Evolutionary conservation across 1,140 invertebrate species (phyloP), one percentile per base, ranked within the genome.

Genomic region (Dufourea novaeangliae): DNA sequence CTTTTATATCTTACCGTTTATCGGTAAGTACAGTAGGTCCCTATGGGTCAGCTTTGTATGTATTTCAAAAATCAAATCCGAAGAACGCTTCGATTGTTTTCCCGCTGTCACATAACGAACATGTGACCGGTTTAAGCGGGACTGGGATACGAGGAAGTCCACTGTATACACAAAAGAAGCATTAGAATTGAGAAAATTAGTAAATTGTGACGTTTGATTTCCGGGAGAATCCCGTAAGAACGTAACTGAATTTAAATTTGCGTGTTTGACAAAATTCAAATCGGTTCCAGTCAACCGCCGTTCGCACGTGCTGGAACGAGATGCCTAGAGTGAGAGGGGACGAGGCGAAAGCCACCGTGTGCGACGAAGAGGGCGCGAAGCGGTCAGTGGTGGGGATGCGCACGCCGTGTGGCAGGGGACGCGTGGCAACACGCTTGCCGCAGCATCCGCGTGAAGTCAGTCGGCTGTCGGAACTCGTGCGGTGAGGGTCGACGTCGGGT

Each of bases 391-490:
- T 25, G 61, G 50, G 46, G 62, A 46, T 64, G 54, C 29, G 79
- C 67, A 61, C 44, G 61, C 34, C 68, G 54, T 29, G 56, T 20
- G 32, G 74, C 39, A 62, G 74, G 74, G 66, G 56, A 77, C 74
- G 41, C 74, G 74, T 77, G 72, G 67, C 73, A 84, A 82, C 79
- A 70, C 63, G 56, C 56, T 75, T 22, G 66, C 44, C 83, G 72
- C 80, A 80, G 84, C 84, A 80, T 85, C 83, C 84, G 83, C 59
- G 66, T 44, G 62, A 72, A 72, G 82, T 76, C 83, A 85, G 83
- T 85, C 80, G 76, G 50, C 73, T 85, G 75, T 69, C 80, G 80
- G 72, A 73, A 79, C 63, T 56, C 77, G 79, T 68, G 72, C 50
- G 34, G 73, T 68, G 54, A 12, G 61, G 34, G n/a, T 69, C 27